phyloP scores from a whole-genome alignment of 1,140 invertebrate species.

The Zaprionus tsacasi region DNA sequence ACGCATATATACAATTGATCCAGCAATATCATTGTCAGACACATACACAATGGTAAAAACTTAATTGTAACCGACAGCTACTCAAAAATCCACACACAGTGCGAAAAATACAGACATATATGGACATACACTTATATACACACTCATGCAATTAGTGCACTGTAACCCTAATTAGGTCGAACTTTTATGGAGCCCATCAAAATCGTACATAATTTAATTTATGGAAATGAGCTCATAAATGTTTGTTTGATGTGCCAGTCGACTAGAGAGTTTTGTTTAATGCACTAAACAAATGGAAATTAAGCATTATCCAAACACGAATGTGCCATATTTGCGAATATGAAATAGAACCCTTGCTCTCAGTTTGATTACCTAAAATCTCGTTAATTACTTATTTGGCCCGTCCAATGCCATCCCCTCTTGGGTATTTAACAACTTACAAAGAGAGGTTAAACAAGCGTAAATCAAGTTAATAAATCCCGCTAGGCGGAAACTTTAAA shows the following conservation, averaged over 20 bases:
- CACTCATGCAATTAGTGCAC: background rate
- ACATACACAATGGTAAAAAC: no score
- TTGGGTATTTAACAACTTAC: background rate
- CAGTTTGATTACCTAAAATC: background rate
- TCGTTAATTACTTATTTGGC: background rate
- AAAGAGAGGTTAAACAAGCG: conserved; percentile 10
- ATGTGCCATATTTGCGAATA: background rate
- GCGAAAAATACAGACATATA: background rate
- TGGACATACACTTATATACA: no score
- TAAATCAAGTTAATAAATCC: conserved; percentile 20
- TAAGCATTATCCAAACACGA: background rate
- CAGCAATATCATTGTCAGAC: no score
- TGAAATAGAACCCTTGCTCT: background rate
- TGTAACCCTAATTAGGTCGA: background rate
- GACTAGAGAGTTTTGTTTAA: background rate
- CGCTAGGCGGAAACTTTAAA: background rate
- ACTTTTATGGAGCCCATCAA: background rate
- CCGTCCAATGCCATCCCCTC: background rate
- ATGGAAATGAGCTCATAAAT: background rate
- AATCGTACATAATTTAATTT: background rate
- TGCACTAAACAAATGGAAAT: background rate
- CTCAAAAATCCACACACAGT: background rate
- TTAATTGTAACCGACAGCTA: background rate
- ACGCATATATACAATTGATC: no score
- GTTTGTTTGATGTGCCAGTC: background rate